Conservation (phyloP, 2,797 vertebrate genomes). For the Manis pentadactyla region DNA sequence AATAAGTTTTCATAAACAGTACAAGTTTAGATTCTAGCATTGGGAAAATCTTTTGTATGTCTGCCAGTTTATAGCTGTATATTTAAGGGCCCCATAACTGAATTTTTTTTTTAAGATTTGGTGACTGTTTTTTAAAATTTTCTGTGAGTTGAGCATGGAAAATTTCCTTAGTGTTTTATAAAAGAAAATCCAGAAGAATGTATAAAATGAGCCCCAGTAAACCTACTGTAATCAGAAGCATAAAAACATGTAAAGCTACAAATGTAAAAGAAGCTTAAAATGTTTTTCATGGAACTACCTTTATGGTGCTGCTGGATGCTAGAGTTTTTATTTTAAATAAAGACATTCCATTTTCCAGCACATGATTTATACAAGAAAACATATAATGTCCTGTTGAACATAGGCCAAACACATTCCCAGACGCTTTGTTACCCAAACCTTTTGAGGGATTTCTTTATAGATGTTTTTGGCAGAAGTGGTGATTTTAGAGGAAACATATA, state of each 20-base stretch:
- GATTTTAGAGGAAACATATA: constrained; percentile 86
- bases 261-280: constrained; percentile 69
- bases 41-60: not conserved
- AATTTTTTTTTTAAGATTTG: not conserved
- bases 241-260: constrained; percentile 58
- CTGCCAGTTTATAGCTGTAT: not conserved
- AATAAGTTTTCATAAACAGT: not conserved
- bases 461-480: constrained; percentile 86
- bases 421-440: constrained; percentile 87
- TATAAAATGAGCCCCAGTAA: constrained; percentile 64
- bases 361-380: constrained; percentile 85
- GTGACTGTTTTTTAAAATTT: constrained; percentile 29
- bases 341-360: constrained; percentile 75
- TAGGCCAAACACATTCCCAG: constrained; percentile 89
- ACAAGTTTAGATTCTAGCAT: not conserved
- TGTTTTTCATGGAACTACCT: constrained; percentile 72
- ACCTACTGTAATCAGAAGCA: constrained; percentile 46
- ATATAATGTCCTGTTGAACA: constrained; percentile 85
- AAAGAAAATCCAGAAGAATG: constrained; percentile 63
- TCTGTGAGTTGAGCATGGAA: constrained; percentile 65
- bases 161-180: constrained; percentile 64
- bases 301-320: constrained; percentile 68
- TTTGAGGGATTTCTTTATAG: constrained; percentile 87
- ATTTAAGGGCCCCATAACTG: not conserved
- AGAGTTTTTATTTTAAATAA: constrained; percentile 76